phyloP scores from a whole-genome alignment of 1,140 invertebrate genomes.

The Andricus grossulariae region DNA sequence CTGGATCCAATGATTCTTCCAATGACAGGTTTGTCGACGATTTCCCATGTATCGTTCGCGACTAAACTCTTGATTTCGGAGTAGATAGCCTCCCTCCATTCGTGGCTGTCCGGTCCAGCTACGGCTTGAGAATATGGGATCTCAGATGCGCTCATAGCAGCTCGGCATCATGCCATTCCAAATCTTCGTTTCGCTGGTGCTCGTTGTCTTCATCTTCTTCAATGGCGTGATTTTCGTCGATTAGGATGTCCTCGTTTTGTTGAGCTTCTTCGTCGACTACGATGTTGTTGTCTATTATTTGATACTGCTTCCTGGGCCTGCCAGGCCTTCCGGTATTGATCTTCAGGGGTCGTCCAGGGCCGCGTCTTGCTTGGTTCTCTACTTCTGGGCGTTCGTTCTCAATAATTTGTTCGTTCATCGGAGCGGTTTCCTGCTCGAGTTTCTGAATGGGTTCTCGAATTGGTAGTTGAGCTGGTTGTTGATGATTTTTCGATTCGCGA shows the following conservation, averaged over 20 bases:
- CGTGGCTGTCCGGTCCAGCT: background rate
- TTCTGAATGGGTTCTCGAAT: too few relatives aligned
- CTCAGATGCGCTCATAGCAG: background rate
- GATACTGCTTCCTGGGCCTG: background rate
- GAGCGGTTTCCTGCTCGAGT: too few relatives aligned
- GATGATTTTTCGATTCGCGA: background rate
- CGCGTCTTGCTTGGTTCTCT: background rate
- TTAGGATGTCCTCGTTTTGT: background rate
- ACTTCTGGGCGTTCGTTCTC: background rate
- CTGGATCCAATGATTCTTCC: background rate
- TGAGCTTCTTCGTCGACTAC: background rate
- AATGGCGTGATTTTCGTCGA: background rate
- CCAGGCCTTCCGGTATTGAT: background rate
- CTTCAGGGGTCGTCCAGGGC: background rate
- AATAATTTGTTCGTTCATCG: background rate
- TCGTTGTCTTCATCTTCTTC: background rate
- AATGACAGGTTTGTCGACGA: background rate
- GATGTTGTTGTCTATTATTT: background rate
- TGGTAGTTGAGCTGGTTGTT: background rate
- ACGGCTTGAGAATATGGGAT: constrained; percentile 3
- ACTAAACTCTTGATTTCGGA: constrained; percentile 1
- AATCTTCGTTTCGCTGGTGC: background rate
- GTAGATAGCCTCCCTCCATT: constrained; percentile 32
- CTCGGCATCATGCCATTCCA: background rate
- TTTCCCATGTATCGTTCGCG: too few relatives aligned